These are phyloP conservation scores for Axea sp. DNA, from an alignment of 2,888 invertebrate species.

Conservation along the genomic window DNA sequence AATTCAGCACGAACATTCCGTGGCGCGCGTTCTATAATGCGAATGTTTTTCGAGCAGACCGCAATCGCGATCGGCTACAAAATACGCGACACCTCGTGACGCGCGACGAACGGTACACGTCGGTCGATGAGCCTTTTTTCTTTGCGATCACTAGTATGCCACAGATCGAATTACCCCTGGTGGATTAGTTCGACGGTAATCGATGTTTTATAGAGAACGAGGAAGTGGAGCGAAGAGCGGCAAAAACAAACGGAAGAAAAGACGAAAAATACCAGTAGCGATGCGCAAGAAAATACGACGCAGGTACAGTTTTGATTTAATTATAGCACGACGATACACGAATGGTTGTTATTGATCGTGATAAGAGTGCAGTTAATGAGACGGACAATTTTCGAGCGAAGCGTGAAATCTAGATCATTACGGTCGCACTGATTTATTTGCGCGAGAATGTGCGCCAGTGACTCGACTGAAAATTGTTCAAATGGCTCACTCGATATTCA, in stretches of 20 bases:
- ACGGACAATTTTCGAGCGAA: conserved; percentile 23
- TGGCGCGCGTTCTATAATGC: conserved; percentile 47
- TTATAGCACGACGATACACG: conserved; percentile 3
- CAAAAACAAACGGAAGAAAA: not conserved
- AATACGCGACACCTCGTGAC: conserved; percentile 59
- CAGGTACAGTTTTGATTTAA: no score
- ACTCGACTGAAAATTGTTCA: conserved; percentile 10
- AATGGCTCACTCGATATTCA: conserved; percentile 14
- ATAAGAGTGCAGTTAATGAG: conserved; percentile 17
- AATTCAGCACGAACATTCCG: conserved; percentile 52
- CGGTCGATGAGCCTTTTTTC: conserved; percentile 34
- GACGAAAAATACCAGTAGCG: not conserved
- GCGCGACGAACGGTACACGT: conserved; percentile 49
- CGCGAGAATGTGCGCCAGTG: conserved; percentile 9
- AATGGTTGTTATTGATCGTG: not conserved
- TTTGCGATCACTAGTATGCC: conserved; percentile 1
- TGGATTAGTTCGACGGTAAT: conserved; percentile 47
- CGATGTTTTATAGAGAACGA: conserved; percentile 49
- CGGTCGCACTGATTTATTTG: conserved; percentile 15
- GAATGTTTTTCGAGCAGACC: conserved; percentile 48
- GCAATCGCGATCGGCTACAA: conserved; percentile 52
- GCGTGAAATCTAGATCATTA: conserved; percentile 33
- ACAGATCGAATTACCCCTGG: conserved; percentile 31
- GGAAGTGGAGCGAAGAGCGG: conserved; percentile 33
- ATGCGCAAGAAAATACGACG: no score